Percentiles rank a stretch among this genome's conserved stretches.
phyloP scores from a whole-genome alignment of 92 coral and sea anemone species.

The Chrysogorgia sp. region DNA sequence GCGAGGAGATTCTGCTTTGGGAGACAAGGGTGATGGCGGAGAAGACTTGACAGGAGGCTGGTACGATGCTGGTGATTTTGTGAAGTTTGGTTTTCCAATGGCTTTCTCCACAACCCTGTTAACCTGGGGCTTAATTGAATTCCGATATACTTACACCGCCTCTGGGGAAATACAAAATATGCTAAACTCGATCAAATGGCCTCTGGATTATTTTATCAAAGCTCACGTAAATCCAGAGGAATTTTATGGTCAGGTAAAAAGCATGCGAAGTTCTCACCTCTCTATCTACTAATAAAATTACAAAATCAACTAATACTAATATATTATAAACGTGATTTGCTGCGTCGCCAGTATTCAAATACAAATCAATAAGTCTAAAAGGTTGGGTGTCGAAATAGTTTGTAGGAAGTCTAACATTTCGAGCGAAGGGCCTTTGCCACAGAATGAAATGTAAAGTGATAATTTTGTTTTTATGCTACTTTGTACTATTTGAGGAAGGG shows the following conservation, averaged over 20 bases:
- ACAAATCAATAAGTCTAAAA: too few relatives aligned
- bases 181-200: conserved; percentile 85
- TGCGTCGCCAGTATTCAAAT: too few relatives aligned
- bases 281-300: too few relatives aligned
- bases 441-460: too few relatives aligned
- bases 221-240: conserved; percentile 78
- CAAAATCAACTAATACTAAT: too few relatives aligned
- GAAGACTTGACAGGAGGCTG: conserved; percentile 89
- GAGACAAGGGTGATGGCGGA: conserved; percentile 21
- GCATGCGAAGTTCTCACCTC: not conserved
- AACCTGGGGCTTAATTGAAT: conserved; percentile 89
- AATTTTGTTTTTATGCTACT: too few relatives aligned
- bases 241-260: conserved; percentile 84
- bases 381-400: too few relatives aligned
- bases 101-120: conserved; percentile 80
- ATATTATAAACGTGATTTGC: too few relatives aligned
- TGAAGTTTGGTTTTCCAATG: conserved; percentile 96
- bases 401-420: too few relatives aligned
- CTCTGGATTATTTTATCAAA: conserved; percentile 87
- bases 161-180: conserved; percentile 72
- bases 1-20: conserved; percentile 32
- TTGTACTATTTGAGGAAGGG: too few relatives aligned
- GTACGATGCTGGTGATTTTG: conserved; percentile 95
- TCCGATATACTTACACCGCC: conserved; percentile 66
- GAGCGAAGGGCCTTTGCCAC: too few relatives aligned